Percentiles rank a stretch among this genome's conserved stretches.
Evolutionary conservation across 1,140 invertebrate species (phyloP).

Genomic region (Ridgeia piscesae): DNA sequence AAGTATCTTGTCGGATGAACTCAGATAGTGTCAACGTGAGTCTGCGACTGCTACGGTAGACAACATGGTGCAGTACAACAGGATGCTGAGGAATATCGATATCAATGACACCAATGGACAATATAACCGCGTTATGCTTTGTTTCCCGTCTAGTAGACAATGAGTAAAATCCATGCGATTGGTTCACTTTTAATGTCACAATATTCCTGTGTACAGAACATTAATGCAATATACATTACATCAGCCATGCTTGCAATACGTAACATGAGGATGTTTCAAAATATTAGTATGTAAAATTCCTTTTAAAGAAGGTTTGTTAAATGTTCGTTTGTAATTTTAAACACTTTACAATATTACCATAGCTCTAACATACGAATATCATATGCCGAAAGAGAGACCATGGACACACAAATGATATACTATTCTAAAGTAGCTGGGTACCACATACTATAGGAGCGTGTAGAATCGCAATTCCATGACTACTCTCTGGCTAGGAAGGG

Average conservation of each 20-base stretch:
- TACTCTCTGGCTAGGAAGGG: too few species aligned
- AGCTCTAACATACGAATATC: too few species aligned
- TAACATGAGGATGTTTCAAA: not conserved
- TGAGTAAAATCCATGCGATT: slow-evolving; percentile 88
- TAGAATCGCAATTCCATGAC: too few species aligned
- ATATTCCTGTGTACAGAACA: slow-evolving; percentile 71
- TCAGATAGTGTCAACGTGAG: slow-evolving; percentile 61
- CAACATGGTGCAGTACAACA: slow-evolving; percentile 93
- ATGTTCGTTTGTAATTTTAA: too few species aligned
- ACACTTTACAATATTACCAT: too few species aligned
- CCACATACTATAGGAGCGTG: too few species aligned
- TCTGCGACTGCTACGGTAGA: slow-evolving; percentile 90
- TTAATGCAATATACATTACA: not conserved
- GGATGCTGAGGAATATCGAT: slow-evolving; percentile 97
- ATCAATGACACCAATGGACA: slow-evolving; percentile 84
- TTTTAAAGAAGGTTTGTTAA: not conserved
- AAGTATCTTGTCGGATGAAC: slow-evolving; percentile 32
- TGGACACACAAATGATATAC: too few species aligned
- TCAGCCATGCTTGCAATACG: not conserved
- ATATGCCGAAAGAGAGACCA: too few species aligned
- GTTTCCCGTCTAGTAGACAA: slow-evolving; percentile 67
- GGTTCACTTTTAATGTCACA: slow-evolving; percentile 87
- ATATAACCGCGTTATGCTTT: slow-evolving; percentile 82
- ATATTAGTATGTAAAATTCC: not conserved
- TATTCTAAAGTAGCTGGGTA: too few species aligned